phyloP scores from a whole-genome alignment of 2,888 invertebrate species.

The Pollenia labialis region DNA sequence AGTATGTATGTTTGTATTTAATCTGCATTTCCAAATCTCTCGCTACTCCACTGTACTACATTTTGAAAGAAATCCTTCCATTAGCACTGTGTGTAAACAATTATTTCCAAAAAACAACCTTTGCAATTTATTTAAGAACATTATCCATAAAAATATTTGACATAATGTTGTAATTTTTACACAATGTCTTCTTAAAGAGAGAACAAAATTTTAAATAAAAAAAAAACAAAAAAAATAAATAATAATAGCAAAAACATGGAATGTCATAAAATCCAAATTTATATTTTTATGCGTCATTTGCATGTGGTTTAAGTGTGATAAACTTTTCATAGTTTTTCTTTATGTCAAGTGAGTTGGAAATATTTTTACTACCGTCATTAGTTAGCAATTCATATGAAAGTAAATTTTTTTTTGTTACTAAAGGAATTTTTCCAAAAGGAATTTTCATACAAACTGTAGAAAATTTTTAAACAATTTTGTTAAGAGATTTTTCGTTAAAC shows the following conservation, averaged over 20 bases:
- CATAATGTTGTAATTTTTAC: constrained; percentile 49
- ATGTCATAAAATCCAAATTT: constrained; percentile 63
- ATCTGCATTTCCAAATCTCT: neutral
- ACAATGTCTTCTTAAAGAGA: constrained; percentile 50
- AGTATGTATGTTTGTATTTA: neutral
- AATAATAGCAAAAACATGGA: constrained; percentile 23
- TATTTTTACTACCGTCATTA: constrained; percentile 48
- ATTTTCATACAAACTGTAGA: neutral
- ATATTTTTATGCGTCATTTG: constrained; percentile 55
- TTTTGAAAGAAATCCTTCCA: neutral
- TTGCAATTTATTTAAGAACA: constrained; percentile 59
- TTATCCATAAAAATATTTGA: constrained; percentile 65
- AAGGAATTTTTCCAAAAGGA: neutral
- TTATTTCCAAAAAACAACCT: neutral
- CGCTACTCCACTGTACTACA: neutral
- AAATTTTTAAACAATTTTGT: neutral
- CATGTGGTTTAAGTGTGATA: constrained; percentile 57
- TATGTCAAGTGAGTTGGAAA: constrained; percentile 52
- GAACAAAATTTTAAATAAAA: neutral
- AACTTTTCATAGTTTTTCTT: constrained; percentile 53
- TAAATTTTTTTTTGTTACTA: neutral
- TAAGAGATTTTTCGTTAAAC: neutral
- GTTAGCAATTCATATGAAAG: constrained; percentile 43
- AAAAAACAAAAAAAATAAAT: neutral
- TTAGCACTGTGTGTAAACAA: neutral